Evolutionary conservation across 2,113 vertebrate species (phyloP).

Genomic region (Corydoras sp.): DNA sequence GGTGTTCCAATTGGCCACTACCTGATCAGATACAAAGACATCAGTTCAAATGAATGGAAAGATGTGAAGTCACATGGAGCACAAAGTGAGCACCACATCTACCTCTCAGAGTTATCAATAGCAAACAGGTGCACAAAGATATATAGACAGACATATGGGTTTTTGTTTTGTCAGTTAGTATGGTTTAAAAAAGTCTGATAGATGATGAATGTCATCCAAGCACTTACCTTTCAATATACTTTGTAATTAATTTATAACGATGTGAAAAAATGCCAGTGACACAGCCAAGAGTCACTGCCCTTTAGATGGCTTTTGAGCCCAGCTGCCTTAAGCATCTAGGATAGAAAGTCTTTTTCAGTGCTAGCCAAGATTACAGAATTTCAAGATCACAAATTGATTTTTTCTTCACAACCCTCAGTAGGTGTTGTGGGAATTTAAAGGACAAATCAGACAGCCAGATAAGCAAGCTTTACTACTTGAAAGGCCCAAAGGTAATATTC

Average conservation of each 20-base stretch:
- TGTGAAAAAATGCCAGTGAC: too few relatives aligned
- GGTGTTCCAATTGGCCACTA: conserved; percentile 95
- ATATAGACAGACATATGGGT: too few relatives aligned
- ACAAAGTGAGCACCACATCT: conserved; percentile 79
- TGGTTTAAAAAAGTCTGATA: too few relatives aligned
- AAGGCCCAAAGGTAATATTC: conserved; percentile 33
- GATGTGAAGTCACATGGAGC: conserved; percentile 87
- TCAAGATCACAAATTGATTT: conserved; percentile 36
- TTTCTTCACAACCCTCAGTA: conserved; percentile 24
- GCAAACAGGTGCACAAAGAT: background rate
- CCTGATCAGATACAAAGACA: conserved; percentile 89
- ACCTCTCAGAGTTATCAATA: background rate
- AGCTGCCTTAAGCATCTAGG: conserved; percentile 12
- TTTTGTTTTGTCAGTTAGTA: too few relatives aligned
- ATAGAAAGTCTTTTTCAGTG: conserved; percentile 10
- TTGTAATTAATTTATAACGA: too few relatives aligned
- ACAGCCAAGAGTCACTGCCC: background rate
- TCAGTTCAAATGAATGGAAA: conserved; percentile 84
- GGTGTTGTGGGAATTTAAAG: conserved; percentile 23
- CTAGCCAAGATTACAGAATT: conserved; percentile 25
- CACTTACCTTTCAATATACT: too few relatives aligned
- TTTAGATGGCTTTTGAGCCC: conserved; percentile 6
- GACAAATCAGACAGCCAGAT: conserved; percentile 40
- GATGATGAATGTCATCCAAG: too few relatives aligned
- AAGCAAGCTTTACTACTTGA: conserved; percentile 27